phyloP scores from a whole-genome alignment of 2,888 invertebrate genomes.

The Stegophylla sp. region DNA sequence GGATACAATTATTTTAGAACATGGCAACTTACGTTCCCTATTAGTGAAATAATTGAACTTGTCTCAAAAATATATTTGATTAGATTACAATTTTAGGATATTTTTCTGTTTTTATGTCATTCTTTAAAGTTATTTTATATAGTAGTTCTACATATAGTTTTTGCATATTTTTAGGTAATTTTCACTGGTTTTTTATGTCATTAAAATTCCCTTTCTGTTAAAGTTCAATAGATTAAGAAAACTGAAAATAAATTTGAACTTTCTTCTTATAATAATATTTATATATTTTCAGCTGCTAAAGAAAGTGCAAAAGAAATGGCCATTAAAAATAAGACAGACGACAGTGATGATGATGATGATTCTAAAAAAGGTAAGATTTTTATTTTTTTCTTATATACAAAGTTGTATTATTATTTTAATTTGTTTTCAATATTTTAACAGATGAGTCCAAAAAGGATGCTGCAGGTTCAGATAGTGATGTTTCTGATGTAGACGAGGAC shows the following conservation, averaged over 20 bases:
- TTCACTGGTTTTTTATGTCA: too few species aligned
- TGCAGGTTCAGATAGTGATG: constrained; percentile 40
- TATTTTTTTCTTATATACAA: neutral
- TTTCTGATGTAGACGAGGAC: constrained; percentile 34
- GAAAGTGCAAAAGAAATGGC: constrained; percentile 40
- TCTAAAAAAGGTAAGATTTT: constrained; percentile 29
- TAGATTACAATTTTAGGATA: too few species aligned
- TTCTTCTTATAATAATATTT: neutral
- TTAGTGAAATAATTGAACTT: too few species aligned
- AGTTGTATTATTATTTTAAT: neutral
- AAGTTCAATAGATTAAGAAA: too few species aligned
- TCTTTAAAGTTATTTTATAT: too few species aligned
- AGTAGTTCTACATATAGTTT: too few species aligned
- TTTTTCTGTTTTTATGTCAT: too few species aligned
- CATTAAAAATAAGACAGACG: constrained; percentile 35
- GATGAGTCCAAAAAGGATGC: constrained; percentile 30
- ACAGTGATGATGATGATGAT: constrained; percentile 12
- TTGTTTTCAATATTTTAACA: neutral
- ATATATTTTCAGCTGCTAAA: constrained; percentile 43
- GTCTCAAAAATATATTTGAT: too few species aligned
- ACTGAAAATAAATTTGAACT: neutral
- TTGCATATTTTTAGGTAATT: too few species aligned
- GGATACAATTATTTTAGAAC: too few species aligned
- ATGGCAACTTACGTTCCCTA: too few species aligned
- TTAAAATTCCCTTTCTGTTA: too few species aligned